Base-by-base conservation (phyloP, 1,140 invertebrate species). In the Drosophila mayri region DNA sequence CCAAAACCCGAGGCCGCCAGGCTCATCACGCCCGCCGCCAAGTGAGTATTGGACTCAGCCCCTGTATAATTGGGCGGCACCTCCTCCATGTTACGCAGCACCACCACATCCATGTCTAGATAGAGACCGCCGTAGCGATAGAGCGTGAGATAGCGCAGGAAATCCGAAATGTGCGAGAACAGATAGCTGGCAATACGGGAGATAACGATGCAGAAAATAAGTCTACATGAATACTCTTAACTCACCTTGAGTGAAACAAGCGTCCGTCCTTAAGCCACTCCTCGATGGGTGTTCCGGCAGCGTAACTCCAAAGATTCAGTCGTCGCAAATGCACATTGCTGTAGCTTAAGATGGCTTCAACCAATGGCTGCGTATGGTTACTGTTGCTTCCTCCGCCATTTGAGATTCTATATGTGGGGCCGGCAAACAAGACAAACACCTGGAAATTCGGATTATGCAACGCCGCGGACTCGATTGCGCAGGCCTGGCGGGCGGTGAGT, bases 121-220 rank as follows among this genome's bases (percentile, higher is more conserved):
- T 97, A 97, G 41, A 96, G 95, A 1, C 97, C 97, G 32, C 96
- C 96, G 64, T 94, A 97, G 83, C 96, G 97, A 94, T 95, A 97
- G 0, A 97, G 90, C 0, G 95, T 95, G 12, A 96, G 79, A 72
- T 95, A 97, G 66, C 96, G 93, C 32, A 97, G 81, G 18, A 96
- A 93, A 81, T 97, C 96, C 18, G 94, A 95, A 71, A 95, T 94
- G 92, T 96, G 94, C 75, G 95, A 94, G 64, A 93, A 79, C 3
- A 92, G 61, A 61, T 84, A 92, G 6, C 91, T 92, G 32, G 16
- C 55, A 70, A n/a, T 0, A 22, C 0, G 0, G 32, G 3, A 25
- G 20, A 14, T 37, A 14, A 28, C 1, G n/a, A 32, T 40, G 2
- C 35, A 61, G 9, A 2, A 41, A 14, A 2, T 2, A 44, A 40